Base-by-base conservation (phyloP, 92 coral and sea anemone species). In the Epizoanthus illoricatus region DNA sequence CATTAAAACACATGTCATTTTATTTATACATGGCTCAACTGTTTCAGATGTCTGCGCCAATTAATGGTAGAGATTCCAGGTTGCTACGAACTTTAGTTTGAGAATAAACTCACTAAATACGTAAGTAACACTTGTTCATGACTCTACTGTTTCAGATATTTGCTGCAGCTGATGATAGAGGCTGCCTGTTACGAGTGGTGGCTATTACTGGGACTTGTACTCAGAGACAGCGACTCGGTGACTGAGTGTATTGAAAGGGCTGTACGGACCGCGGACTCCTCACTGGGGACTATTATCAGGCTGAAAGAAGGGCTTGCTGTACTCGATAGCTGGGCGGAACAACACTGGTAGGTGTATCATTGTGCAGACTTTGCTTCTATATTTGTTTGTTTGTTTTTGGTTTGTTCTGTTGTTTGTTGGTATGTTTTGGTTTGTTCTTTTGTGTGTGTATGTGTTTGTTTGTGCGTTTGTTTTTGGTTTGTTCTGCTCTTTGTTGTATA, bases 141-240 rank as follows among this genome's bases (percentile, higher is more conserved):
- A 13, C 42, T 6, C 15, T 10, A 2, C 12, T 65, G 17, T 28
- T 42, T 2, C 81, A 96, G 99, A 56, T 96, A 83, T 84, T 87
- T 96, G 33, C 86, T 96, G 56, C 92, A 93, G 78, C 85, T 86
- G 28, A 87, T 96, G 86, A 76, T 89, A 67, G 99, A 96, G 54
- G 97, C 99, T 5, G 62, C 79, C 28, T 96, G 99, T 86, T 92
- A 93, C 80, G 99, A 96, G 67, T 96, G 99, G 99, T 93, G 98
- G 92, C 80, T 96, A 23, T 76, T 96, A 13, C 89, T 96, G 18
- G 92, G 93, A 2, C 42, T 91, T n/a, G 90, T 90, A 12, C 89
- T 96, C 76, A 91, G 99, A 87, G 99, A 96, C 80, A 90, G 90
- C 69, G 92, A 86, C 68, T 85, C 93, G 21, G 84, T 96, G 65